Base-by-base conservation (phyloP, 2,113 vertebrate species). In the Hydrochoerus hydrochaeris region DNA sequence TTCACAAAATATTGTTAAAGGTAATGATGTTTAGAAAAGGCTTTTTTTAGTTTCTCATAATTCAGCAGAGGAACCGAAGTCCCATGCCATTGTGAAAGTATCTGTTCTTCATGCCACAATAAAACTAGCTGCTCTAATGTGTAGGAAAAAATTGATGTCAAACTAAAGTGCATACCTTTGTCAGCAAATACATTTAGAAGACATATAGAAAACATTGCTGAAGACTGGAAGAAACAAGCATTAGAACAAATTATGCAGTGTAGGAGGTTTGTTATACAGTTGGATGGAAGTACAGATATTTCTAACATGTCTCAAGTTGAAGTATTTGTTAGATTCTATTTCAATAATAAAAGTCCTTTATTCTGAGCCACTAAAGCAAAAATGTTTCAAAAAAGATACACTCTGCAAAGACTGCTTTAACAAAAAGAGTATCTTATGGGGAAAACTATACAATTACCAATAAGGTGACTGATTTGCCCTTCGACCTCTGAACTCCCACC, bases 181-280 rank as follows among this genome's bases (percentile, higher is more conserved):
- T 97, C 97, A 97, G 96, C 85, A 97, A 96, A 97, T 96, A 96
- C 94, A 95, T 96, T 95, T 96, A 96, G 93, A 87, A 96, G 93
- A 94, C 91, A 96, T 89, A 96, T 46, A 97, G 97, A 96, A 97
- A 97, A 97, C 87, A 98, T 81, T 96, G 89, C 93, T 93, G 91
- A 96, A 94, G 83, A 90, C 75, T 63, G 65, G 52, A 96, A 97
- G 93, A 96, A 98, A 97, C 93, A 97, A 94, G 88, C 94, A 96
- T 96, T 97, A 96, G 89, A 96, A 97, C 87, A 97, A 97, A 97
- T 97, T 96, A 97, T 85, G 91, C 85, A 95, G 93, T 97, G 95
- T 95, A 81, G 91, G 93, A 97, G 96, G 93, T 95, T 96, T 96
- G 84, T 80, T 88, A 65, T 90, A 94, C 83, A 91, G 63, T 94